Percentiles rank a stretch among this genome's conserved stretches.
phyloP scores from a whole-genome alignment of 2,113 vertebrate genomes.

The Colossoma macropomum region DNA sequence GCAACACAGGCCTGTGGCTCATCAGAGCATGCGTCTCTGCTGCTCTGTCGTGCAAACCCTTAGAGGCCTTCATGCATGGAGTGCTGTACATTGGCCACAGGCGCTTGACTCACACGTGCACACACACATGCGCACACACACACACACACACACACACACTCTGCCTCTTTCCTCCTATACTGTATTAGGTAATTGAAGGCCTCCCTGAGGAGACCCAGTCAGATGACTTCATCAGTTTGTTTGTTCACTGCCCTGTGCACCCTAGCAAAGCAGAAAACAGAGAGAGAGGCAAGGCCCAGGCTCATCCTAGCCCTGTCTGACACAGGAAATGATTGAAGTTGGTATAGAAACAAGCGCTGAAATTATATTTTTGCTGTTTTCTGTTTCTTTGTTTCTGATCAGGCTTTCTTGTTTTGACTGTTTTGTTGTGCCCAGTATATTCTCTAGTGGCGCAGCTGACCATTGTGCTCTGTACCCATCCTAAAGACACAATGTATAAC shows the following conservation, averaged over 20 bases:
- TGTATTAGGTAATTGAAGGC: conserved; percentile 18
- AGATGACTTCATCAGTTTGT: conserved; percentile 37
- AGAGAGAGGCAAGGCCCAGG: not conserved
- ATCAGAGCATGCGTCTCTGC: not conserved
- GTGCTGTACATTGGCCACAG: not conserved
- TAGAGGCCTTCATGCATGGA: conserved; percentile 24
- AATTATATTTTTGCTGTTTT: conserved; percentile 6
- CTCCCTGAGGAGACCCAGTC: not conserved
- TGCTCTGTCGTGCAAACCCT: not conserved
- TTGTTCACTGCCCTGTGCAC: conserved; percentile 23
- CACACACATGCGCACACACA: not conserved
- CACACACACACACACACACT: not conserved
- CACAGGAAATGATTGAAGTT: not conserved
- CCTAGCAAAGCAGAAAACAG: not conserved
- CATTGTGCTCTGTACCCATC: no score
- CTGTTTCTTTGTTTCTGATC: not conserved
- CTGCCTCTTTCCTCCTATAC: conserved; percentile 13
- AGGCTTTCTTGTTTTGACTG: not conserved
- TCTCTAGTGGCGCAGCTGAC: no score
- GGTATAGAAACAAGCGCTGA: not conserved
- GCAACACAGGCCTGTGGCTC: not conserved
- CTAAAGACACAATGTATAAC: no score
- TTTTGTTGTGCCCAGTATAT: no score
- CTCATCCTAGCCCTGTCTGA: not conserved
- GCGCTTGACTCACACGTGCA: not conserved